Base-by-base conservation (phyloP, 2,113 vertebrate genomes). In the Monopterus albus region DNA sequence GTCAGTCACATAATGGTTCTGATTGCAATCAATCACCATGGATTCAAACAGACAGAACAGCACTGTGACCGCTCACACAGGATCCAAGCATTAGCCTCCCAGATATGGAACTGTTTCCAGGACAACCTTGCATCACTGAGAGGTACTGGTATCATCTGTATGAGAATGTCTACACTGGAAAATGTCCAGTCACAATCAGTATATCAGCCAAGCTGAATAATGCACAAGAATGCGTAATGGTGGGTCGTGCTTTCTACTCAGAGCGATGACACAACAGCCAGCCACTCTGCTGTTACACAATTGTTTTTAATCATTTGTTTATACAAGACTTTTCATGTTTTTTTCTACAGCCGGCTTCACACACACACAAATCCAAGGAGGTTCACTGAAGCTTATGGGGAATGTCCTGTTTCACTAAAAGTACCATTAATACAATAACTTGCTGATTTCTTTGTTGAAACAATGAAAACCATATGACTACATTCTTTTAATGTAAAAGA, bases 201-300 rank as follows among this genome's bases (percentile, higher is more conserved):
- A 18, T n/a, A 14, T 13, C 25, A 46, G 2, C 1, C 18, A 9
- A 13, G 11, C 0, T 55, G 53, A 65, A 21, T 49, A 47, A 36
- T 28, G 5, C 23, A 61, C 12, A 45, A 23, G 14, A 43, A 33
- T 20, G 25, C 53, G 25, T 5, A 18, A 17, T 17, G 15, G 51
- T 55, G 71, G 21, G 63, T 28, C 31, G 0, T 29, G 6, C 67
- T 61, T 63, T 46, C 52, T 65, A 17, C 13, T 8, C 39, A 21
- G 26, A 4, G 42, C 18, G 52, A 31, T 76, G 67, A 75, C 58
- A 39, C 13, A 42, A 10, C 28, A 29, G 5, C 72, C 62, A 74
- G 45, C 77, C 75, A 78, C 18, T 1, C 0, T 1, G 1, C 36
- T 17, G 1, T 43, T 42, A 25, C 47, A 12, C 15, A 33, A 33